Percentiles rank a stretch among this genome's conserved stretches.
Conservation (phyloP, 1,140 invertebrate genomes). For the Tetragnatha versicolor region DNA sequence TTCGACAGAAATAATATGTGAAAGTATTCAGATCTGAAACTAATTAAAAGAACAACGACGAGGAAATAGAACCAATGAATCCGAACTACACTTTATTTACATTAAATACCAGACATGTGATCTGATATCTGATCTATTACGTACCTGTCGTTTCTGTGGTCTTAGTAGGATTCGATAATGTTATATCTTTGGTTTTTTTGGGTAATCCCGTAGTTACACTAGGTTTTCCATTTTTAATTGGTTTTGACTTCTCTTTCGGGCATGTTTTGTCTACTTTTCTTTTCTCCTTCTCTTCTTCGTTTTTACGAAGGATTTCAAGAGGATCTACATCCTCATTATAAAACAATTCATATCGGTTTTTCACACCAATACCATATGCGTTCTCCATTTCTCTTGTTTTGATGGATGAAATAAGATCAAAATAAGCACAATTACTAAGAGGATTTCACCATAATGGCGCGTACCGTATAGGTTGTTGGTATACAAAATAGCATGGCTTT, state of each 20-base stretch:
- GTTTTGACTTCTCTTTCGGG: slow-evolving; percentile 68
- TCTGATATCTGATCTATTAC: not conserved
- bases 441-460: no score
- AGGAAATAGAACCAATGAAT: no score
- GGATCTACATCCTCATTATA: slow-evolving; percentile 85
- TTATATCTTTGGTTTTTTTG: slow-evolving; percentile 28
- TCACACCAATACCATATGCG: slow-evolving; percentile 88
- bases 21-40: no score
- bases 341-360: slow-evolving; percentile 91
- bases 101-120: no score
- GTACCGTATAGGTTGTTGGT: no score
- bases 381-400: slow-evolving; percentile 77
- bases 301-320: slow-evolving; percentile 72
- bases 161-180: not conserved
- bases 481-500: no score
- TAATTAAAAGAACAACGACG: no score
- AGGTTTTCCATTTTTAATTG: slow-evolving; percentile 73
- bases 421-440: no score
- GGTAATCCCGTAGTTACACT: not conserved
- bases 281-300: slow-evolving; percentile 79
- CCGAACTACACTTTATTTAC: no score
- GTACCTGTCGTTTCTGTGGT: slow-evolving; percentile 35
- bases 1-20: no score
- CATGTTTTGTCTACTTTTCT: slow-evolving; percentile 81
- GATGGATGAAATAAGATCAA: slow-evolving; percentile 19